Evolutionary conservation across 1,140 invertebrate species (phyloP), one percentile per base, ranked within the genome.

Genomic region (Cotesia chilonis): DNA sequence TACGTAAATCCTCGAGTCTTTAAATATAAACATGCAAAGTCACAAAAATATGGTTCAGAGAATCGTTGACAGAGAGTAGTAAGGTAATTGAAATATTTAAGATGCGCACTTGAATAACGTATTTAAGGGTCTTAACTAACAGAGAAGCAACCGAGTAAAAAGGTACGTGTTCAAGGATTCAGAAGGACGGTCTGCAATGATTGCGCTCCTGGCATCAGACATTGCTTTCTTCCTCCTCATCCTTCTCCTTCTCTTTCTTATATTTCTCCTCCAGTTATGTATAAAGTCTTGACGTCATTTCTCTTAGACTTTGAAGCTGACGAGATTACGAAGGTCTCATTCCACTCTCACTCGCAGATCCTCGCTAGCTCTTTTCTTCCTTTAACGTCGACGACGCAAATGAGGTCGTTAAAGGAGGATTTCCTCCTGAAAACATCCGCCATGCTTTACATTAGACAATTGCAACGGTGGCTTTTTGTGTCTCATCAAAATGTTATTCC

Each of bases 381-480:
- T 77, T 75, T 75, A 76, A 77, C 71, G 77, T 78, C 76, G 76
- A 76, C 79, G 71, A 76, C 76, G 79, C 80, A 80, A 82, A 82
- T 82, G 81, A 81, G 79, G 75, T 82, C 79, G 81, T 82, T 81
- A 82, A 78, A 79, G 78, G 60, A 76, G 75, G 79, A 79, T 80
- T 80, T 77, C 72, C 75, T 73, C 69, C 41, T 47, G 10, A 6
- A 47, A 77, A 79, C 76, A 77, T 74, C 72, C 52, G 20, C 35
- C 37, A 36, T 68, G 66, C 55, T 68, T 52, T 20, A 55, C 51
- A 52, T 55, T 36, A 36, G 17, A 68, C 35, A 67, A 37, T 68
- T 36, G 55, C 28, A 7, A 47, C 41, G 6, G 41, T 47, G 41
- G 41, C 41, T 47, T 47, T 47, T 47, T 47, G 41, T 47, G 6